These are phyloP conservation scores for Phylloscopus whistleri DNA, from an alignment of 2,113 vertebrate species.

Conservation along the genomic window DNA sequence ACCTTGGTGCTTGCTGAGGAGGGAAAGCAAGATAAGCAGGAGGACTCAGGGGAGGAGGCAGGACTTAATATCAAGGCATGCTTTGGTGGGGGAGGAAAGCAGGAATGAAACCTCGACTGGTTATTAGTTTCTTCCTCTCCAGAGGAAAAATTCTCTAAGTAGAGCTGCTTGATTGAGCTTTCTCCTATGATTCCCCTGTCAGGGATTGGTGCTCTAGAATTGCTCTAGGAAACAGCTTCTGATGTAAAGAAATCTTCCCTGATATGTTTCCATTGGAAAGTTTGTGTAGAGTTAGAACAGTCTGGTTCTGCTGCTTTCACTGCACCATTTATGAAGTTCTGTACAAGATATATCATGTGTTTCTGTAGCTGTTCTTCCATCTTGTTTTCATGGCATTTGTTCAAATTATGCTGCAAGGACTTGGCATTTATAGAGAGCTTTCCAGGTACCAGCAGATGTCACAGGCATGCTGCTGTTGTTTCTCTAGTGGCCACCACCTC, in stretches of 20 bases:
- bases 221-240: background rate
- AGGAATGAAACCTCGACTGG: background rate
- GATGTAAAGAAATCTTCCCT: background rate
- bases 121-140: background rate
- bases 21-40: background rate
- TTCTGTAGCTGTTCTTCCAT: background rate
- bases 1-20: background rate
- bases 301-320: background rate
- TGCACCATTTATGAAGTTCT: rapidly evolving
- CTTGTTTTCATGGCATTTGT: background rate
- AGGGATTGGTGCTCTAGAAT: background rate
- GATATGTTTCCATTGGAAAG: background rate
- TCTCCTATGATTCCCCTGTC: background rate
- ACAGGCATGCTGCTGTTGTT: background rate
- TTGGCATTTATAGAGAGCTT: background rate
- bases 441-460: background rate
- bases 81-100: background rate
- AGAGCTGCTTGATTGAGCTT: background rate
- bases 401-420: background rate
- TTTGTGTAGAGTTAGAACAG: background rate
- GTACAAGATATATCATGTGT: rapidly evolving
- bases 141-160: background rate
- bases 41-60: background rate
- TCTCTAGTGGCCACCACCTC: background rate
- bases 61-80: background rate